A percentile compares a stretch with the other conserved stretches of the same genome.
These are phyloP conservation scores for Parambassis ranga DNA, from an alignment of 2,797 vertebrate species.

Conservation along the genomic window DNA sequence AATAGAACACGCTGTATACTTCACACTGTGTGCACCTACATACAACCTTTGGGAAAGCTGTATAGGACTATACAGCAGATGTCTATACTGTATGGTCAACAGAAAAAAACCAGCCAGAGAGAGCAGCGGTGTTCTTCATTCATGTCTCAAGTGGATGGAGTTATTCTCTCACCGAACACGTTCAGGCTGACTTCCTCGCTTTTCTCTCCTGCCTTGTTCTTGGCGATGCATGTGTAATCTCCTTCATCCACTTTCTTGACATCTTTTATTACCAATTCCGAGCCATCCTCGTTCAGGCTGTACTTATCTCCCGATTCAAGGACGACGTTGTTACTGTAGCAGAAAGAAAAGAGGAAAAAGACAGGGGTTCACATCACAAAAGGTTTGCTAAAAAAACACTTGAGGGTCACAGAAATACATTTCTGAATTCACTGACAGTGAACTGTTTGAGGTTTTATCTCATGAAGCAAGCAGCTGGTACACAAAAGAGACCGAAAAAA, in stretches of 20 bases:
- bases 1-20: slow-evolving; percentile 24
- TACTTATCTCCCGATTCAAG: slow-evolving; percentile 86
- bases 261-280: slow-evolving; percentile 88
- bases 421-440: slow-evolving; percentile 2
- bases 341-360: not conserved
- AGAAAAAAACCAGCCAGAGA: slow-evolving; percentile 10
- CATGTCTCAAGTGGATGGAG: not conserved
- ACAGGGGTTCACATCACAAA: slow-evolving; percentile 25
- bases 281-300: slow-evolving; percentile 89
- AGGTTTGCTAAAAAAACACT: slow-evolving; percentile 16
- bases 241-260: slow-evolving; percentile 94
- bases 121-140: not conserved
- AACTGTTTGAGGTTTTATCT: slow-evolving; percentile 24
- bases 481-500: slow-evolving; percentile 8
- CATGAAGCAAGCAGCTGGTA: not conserved
- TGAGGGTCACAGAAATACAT: slow-evolving; percentile 12
- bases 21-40: slow-evolving; percentile 11
- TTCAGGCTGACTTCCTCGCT: slow-evolving; percentile 91
- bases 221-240: slow-evolving; percentile 93
- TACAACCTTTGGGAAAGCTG: slow-evolving; percentile 9
- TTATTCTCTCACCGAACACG: slow-evolving; percentile 89
- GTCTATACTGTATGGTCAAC: slow-evolving; percentile 36
- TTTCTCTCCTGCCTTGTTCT: slow-evolving; percentile 94
- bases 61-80: slow-evolving; percentile 14
- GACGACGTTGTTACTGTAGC: slow-evolving; percentile 73